A percentile compares a stretch with the other conserved stretches of the same genome.
Conservation (phyloP, 2,113 vertebrate genomes). For the Channa maculata region DNA sequence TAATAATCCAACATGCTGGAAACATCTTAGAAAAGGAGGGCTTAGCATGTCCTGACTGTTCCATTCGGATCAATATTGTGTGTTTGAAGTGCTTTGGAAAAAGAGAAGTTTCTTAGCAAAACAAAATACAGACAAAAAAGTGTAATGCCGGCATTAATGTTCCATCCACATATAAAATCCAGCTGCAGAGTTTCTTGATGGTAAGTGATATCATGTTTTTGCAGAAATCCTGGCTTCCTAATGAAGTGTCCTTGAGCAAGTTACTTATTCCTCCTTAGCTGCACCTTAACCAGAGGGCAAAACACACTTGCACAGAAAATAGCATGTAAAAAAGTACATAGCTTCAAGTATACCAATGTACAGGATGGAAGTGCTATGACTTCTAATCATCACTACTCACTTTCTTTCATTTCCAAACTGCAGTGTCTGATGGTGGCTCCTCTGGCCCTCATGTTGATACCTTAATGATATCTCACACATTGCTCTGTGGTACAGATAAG, state of each 20-base stretch:
- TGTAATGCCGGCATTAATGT: not conserved
- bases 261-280: constrained; percentile 43
- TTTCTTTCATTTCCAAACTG: constrained; percentile 53
- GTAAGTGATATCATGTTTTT: constrained; percentile 7
- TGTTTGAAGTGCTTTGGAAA: no score
- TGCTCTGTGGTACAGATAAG: constrained; percentile 28
- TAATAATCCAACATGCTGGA: no score
- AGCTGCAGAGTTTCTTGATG: not conserved
- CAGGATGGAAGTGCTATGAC: constrained; percentile 30
- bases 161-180: not conserved
- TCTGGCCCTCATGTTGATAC: constrained; percentile 39
- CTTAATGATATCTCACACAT: constrained; percentile 52
- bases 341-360: constrained; percentile 41
- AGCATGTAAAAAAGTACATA: no score
- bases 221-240: not conserved
- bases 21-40: no score
- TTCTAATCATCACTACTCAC: constrained; percentile 17
- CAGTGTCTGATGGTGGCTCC: constrained; percentile 38
- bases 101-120: no score
- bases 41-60: no score
- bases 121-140: no score
- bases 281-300: constrained; percentile 30
- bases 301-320: constrained; percentile 12
- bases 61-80: no score
- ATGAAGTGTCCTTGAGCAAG: constrained; percentile 37